Evolutionary conservation across 2,113 vertebrate species (phyloP).

Genomic region (Nyctibius bracteatus): DNA sequence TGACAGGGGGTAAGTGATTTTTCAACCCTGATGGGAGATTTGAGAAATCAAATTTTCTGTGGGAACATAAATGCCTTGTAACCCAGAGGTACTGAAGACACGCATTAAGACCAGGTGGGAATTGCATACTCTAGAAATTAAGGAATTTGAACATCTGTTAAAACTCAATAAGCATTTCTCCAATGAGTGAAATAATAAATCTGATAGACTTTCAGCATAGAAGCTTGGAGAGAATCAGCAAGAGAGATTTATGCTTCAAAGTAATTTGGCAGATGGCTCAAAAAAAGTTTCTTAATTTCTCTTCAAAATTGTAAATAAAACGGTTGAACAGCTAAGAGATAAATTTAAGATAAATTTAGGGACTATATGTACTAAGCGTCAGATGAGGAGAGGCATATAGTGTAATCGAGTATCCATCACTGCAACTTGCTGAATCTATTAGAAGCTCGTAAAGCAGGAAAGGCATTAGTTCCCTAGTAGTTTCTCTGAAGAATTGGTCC

Average conservation of each 20-base stretch:
- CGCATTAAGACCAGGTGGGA: not conserved
- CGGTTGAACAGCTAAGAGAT: not conserved
- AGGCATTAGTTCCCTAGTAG: not conserved
- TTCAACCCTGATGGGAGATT: not conserved
- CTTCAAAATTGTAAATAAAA: conserved; percentile 23
- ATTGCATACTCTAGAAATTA: conserved; percentile 47
- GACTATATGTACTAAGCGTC: not conserved
- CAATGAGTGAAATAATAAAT: conserved; percentile 33
- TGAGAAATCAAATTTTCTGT: not conserved
- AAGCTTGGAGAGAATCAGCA: conserved; percentile 32
- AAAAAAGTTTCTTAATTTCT: not conserved
- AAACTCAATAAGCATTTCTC: conserved; percentile 41
- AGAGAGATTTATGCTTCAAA: conserved; percentile 39
- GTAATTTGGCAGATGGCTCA: conserved; percentile 44
- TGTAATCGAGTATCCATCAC: not conserved
- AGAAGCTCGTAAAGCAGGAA: not conserved
- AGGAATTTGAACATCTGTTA: conserved; percentile 55
- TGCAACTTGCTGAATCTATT: not conserved
- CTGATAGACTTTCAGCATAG: not conserved
- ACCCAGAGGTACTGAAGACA: conserved; percentile 5
- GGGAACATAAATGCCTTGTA: not conserved
- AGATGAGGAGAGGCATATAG: not conserved
- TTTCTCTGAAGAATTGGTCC: not conserved
- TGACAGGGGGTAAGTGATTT: not conserved
- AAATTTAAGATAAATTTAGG: not conserved